A percentile compares a stretch with the other conserved stretches of the same genome.
Evolutionary conservation across 2,797 vertebrate genomes (phyloP).

Genomic region (Amniataba percoides): DNA sequence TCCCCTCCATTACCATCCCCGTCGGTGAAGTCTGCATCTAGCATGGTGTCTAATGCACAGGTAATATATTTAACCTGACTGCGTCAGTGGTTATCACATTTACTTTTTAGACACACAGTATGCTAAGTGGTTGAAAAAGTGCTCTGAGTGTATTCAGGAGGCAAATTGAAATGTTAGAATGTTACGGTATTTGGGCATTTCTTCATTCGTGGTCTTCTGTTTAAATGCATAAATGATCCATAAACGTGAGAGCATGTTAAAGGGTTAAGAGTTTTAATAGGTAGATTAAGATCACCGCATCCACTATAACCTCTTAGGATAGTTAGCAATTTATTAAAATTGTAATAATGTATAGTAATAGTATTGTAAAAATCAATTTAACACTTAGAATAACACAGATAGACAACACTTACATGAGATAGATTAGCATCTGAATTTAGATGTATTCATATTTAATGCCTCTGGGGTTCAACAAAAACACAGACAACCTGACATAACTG

Average conservation of each 20-base stretch:
- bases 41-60: conserved; percentile 6
- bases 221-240: background rate
- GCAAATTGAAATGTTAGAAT: conserved; percentile 21
- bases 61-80: conserved; percentile 32
- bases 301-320: too few relatives aligned
- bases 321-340: too few relatives aligned
- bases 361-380: background rate
- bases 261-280: background rate
- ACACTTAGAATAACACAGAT: background rate
- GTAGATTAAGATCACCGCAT: too few relatives aligned
- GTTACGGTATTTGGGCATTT: background rate
- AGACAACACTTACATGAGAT: background rate
- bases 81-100: conserved; percentile 6
- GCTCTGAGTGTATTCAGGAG: conserved; percentile 13
- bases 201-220: conserved; percentile 15
- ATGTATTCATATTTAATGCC: background rate
- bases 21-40: background rate
- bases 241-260: conserved; percentile 5
- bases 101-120: background rate
- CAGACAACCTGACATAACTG: background rate
- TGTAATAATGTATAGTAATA: too few relatives aligned
- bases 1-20: conserved; percentile 41
- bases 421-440: background rate
- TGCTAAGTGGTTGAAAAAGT: conserved; percentile 28
- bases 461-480: background rate